Conservation (phyloP, 2,113 vertebrate genomes). For the Eudyptes chrysolophus region DNA sequence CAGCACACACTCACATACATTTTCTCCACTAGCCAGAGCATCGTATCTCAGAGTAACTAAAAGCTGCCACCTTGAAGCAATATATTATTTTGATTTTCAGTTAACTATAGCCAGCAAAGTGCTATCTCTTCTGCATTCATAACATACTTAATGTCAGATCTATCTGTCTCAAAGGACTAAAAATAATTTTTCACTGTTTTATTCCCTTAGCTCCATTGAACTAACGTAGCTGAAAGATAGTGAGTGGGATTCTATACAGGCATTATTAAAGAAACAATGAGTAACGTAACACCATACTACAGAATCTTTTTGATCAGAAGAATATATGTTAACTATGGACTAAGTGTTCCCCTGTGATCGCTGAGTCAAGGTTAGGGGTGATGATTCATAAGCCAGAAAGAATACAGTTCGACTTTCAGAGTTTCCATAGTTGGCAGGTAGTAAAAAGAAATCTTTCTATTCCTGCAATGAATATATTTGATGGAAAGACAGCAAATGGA, state of each 20-base stretch:
- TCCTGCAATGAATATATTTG: neutral
- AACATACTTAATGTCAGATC: neutral
- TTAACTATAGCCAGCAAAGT: neutral
- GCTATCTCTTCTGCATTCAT: neutral
- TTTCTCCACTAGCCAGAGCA: neutral
- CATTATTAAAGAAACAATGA: neutral
- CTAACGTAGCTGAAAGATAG: neutral
- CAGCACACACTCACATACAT: neutral
- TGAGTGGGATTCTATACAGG: neutral
- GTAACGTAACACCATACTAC: neutral
- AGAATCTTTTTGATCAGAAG: neutral
- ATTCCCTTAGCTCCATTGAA: neutral
- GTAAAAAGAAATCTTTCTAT: neutral
- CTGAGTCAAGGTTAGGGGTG: constrained; percentile 25
- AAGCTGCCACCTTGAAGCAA: neutral
- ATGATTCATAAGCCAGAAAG: constrained; percentile 9
- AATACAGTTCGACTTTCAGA: neutral
- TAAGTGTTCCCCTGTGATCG: neutral
- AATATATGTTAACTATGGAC: neutral
- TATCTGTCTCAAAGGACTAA: neutral
- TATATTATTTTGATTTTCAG: neutral
- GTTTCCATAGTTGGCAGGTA: neutral
- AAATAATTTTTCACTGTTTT: neutral
- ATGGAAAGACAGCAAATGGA: constrained; percentile 28
- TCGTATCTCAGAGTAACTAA: neutral